These are phyloP conservation scores for Bubo scandiacus DNA, from an alignment of 2,113 vertebrate species.

Conservation along the genomic window DNA sequence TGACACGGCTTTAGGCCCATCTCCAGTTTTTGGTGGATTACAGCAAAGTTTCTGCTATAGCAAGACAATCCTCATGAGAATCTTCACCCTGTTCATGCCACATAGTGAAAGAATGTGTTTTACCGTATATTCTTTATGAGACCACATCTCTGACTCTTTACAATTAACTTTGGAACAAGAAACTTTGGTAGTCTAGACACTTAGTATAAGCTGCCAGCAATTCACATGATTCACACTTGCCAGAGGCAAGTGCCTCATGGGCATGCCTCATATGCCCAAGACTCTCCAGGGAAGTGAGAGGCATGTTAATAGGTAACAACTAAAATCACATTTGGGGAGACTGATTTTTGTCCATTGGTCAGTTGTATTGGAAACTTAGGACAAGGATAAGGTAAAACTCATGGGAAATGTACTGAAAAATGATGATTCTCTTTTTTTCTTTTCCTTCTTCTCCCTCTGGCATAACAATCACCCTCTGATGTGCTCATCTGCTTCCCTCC, in stretches of 20 bases:
- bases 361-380: neutral
- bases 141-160: neutral
- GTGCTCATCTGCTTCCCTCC: neutral
- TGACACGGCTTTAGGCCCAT: neutral
- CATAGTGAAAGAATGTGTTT: accelerated
- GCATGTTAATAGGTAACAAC: accelerated
- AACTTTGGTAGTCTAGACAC: neutral
- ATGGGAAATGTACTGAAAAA: neutral
- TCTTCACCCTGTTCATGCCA: neutral
- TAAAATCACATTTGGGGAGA: neutral
- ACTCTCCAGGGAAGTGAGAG: neutral
- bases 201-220: neutral
- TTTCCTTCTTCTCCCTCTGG: neutral
- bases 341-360: neutral
- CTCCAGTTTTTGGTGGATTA: neutral
- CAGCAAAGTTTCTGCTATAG: neutral
- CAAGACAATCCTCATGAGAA: neutral
- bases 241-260: neutral
- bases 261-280: neutral
- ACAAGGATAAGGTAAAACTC: neutral
- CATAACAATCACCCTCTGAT: neutral
- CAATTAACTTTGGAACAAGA: neutral
- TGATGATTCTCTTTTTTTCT: neutral
- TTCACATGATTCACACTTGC: neutral
- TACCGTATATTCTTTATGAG: neutral